phyloP scores from a whole-genome alignment of 1,140 invertebrate species.

The Teleogryllus occipitalis region DNA sequence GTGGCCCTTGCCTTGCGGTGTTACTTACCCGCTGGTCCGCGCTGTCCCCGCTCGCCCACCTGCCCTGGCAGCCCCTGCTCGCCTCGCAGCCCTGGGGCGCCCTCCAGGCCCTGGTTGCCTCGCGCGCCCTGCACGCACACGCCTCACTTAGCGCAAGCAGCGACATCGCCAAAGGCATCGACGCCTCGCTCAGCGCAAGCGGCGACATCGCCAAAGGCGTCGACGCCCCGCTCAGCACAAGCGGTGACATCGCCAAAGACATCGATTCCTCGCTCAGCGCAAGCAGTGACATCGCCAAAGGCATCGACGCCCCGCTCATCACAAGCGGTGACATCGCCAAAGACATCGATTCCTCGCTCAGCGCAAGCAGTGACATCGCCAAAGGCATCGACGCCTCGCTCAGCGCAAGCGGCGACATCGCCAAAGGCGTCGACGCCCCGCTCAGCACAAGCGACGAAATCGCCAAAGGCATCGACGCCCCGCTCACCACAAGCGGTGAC shows the following conservation, averaged over 20 bases:
- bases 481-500: neutral
- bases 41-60: constrained; percentile 42
- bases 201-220: too few species aligned
- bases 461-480: too few species aligned
- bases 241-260: too few species aligned
- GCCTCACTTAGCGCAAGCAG: too few species aligned
- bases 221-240: neutral
- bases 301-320: neutral
- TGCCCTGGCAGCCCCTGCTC: constrained; percentile 45
- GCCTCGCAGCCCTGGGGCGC: constrained; percentile 35
- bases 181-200: neutral
- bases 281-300: neutral
- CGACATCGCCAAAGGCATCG: too few species aligned
- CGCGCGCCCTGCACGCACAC: constrained; percentile 25
- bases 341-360: neutral
- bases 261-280: neutral
- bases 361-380: neutral
- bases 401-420: neutral
- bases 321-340: neutral
- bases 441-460: neutral
- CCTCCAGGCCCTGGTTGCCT: constrained; percentile 19
- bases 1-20: too few species aligned
- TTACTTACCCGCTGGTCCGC: constrained; percentile 38
- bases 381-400: neutral
- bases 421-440: neutral